phyloP scores from a whole-genome alignment of 2,113 vertebrate species.

The Stomatorhinus ivindoensis region DNA sequence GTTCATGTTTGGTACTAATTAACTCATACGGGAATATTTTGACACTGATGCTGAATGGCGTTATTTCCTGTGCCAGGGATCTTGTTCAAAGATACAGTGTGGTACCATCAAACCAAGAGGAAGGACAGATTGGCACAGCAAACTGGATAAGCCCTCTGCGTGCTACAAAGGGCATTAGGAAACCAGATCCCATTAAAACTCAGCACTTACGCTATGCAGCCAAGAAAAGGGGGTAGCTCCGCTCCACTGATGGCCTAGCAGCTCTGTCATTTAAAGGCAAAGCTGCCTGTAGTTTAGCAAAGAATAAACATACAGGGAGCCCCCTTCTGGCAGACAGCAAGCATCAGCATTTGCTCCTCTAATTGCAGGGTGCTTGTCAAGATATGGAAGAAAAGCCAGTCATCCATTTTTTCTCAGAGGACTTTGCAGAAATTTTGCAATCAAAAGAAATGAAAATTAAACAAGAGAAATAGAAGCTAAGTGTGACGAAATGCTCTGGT shows the following conservation, averaged over 20 bases:
- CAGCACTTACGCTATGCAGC: not conserved
- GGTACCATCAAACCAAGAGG: not conserved
- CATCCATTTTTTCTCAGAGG: not conserved
- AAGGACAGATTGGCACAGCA: not conserved
- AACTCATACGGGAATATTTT: not conserved
- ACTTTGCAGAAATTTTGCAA: not conserved
- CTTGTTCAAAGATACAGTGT: not conserved
- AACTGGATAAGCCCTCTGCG: not conserved
- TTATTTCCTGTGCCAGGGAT: not conserved
- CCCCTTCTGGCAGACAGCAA: not conserved
- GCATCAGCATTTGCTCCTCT: not conserved
- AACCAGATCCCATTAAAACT: conserved; percentile 10
- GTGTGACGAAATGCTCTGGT: not conserved
- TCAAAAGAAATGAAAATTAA: not conserved
- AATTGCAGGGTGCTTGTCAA: not conserved
- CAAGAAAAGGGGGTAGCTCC: not conserved
- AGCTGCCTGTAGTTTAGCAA: not conserved
- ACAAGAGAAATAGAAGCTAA: not conserved
- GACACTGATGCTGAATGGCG: not conserved
- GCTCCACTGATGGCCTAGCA: not conserved
- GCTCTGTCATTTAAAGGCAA: not conserved
- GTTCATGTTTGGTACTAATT: not conserved
- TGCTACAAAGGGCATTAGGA: not conserved
- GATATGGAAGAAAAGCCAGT: not conserved
- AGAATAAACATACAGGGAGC: not conserved